Base-by-base conservation (phyloP, 2,888 invertebrate species). In the Fabriciana adippe region DNA sequence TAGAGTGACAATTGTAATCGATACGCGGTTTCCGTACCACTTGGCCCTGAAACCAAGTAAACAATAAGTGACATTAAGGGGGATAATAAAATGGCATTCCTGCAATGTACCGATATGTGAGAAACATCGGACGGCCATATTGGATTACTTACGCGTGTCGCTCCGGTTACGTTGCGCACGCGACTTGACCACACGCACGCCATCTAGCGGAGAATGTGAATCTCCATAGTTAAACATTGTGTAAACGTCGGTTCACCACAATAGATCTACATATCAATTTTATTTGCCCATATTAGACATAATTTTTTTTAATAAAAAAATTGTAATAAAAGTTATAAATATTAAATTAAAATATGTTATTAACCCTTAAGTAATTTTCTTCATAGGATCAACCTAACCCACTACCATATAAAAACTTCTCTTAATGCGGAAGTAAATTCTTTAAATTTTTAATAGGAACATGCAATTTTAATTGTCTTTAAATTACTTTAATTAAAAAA, bases 181-280 rank as follows among this genome's bases (percentile, higher is more conserved):
- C 90, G 91, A 88, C 89, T 83, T 82, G 91, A 88, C 91, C 92
- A 91, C 92, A 90, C 92, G 86, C 90, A 85, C 90, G 90, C 86
- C 89, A 89, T 91, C 90, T 90, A 88, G 81, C 77, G 81, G 75
- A 74, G 72, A 81, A 78, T 79, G 80, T 78, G 78, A 80, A 79
- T 81, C 83, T 80, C 79, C 77, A 79, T 81, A 82, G 82, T 80
- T 82, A 81, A 78, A 61, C 59, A 69, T 69, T 68, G 62, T 65
- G 66, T 68, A 63, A 63, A 65, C 68, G 66, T 65, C 66, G 66
- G 67, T 72, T 70, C 60, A 72, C 72, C 70, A 63, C 72, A 72
- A 55, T 67, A 64, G 35, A 51, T 67, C 57, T 35, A 41, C 61
- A 47, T 65, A 59, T 59, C 21, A 45, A 53, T 65, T 53, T 45